Evolutionary conservation across 2,797 vertebrate genomes (phyloP).

Genomic region (Cynodonichthys magdalenae): DNA sequence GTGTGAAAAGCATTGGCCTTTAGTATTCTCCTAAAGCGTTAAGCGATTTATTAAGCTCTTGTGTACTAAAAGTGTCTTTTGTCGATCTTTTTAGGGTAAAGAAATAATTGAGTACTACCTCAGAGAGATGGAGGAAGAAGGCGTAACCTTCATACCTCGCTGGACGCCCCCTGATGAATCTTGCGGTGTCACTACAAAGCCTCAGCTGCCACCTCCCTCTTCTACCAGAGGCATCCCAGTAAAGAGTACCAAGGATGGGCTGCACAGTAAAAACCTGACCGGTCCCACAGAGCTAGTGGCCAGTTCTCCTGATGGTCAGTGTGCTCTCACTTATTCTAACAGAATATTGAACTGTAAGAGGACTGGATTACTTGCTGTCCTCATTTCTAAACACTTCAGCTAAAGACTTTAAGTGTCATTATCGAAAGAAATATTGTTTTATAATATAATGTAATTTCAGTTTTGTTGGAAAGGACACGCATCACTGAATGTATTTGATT

Average conservation of each 20-base stretch:
- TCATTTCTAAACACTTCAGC: not conserved
- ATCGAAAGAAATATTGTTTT: too few species aligned
- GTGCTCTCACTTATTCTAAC: not conserved
- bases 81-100: slow-evolving; percentile 83
- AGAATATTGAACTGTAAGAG: not conserved
- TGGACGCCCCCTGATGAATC: slow-evolving; percentile 80
- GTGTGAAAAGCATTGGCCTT: not conserved
- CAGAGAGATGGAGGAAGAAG: slow-evolving; percentile 89
- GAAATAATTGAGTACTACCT: slow-evolving; percentile 96
- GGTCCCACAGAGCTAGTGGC: slow-evolving; percentile 67
- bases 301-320: slow-evolving; percentile 86
- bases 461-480: not conserved
- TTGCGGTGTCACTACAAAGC: slow-evolving; percentile 34
- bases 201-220: slow-evolving; percentile 41
- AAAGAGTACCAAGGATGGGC: slow-evolving; percentile 67
- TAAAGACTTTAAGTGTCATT: too few species aligned
- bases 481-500: not conserved
- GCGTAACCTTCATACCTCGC: slow-evolving; percentile 85
- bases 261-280: slow-evolving; percentile 69
- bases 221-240: slow-evolving; percentile 60
- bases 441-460: too few species aligned
- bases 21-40: not conserved
- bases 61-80: not conserved
- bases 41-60: not conserved
- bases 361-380: not conserved